phyloP scores from a whole-genome alignment of 2,888 invertebrate species.

The Troilus luridus region DNA sequence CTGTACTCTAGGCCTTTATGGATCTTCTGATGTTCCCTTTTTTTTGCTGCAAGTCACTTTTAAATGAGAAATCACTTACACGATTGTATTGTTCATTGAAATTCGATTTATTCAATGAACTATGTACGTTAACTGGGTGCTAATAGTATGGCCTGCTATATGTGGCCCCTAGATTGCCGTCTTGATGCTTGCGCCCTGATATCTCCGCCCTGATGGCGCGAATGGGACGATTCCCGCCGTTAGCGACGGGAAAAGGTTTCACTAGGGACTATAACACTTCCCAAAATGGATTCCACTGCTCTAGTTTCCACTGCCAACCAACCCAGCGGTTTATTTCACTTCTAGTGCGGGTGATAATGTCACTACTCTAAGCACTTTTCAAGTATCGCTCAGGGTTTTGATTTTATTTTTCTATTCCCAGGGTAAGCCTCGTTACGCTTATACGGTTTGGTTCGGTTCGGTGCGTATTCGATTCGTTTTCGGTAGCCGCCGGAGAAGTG shows the following conservation, averaged over 20 bases:
- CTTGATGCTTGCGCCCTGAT: background rate
- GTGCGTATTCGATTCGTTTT: no score
- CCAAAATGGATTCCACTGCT: conserved; percentile 17
- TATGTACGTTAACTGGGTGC: no score
- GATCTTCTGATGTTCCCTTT: background rate
- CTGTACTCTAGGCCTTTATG: background rate
- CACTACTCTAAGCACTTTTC: background rate
- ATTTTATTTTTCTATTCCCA: background rate
- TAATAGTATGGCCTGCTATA: background rate
- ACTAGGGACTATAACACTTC: background rate
- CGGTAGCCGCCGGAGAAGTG: no score
- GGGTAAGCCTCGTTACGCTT: no score
- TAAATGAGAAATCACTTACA: no score
- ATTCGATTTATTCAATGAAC: no score
- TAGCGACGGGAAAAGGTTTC: background rate
- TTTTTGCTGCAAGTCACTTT: background rate
- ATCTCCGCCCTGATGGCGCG: conserved; percentile 1
- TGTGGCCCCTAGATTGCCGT: background rate
- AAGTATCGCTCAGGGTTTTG: conserved; percentile 7
- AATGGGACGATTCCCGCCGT: conserved; percentile 28
- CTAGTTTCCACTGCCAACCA: background rate
- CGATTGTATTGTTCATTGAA: no score
- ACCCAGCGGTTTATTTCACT: background rate
- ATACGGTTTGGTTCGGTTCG: no score
- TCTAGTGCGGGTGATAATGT: background rate